These are phyloP conservation scores for Leptatherina wallacei DNA, from an alignment of 2,797 vertebrate genomes.

Conservation along the genomic window DNA sequence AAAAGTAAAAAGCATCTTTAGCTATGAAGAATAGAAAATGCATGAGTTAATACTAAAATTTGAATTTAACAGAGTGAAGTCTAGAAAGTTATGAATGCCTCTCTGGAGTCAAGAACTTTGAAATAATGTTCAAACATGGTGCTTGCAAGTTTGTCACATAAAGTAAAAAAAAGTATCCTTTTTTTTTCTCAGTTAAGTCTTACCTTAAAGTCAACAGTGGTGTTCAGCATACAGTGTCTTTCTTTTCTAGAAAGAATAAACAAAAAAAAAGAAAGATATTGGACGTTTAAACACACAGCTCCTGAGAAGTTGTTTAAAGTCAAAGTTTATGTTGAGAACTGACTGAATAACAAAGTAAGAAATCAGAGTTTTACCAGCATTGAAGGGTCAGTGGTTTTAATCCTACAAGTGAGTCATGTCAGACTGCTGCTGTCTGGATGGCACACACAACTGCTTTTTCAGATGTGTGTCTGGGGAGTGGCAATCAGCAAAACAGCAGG, in stretches of 20 bases:
- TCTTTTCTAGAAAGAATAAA: constrained; percentile 7
- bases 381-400: constrained; percentile 32
- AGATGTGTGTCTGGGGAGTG: constrained; percentile 26
- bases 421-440: constrained; percentile 18
- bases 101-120: background rate
- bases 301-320: background rate
- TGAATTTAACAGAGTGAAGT: background rate
- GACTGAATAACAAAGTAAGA: background rate
- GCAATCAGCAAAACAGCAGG: constrained; percentile 21
- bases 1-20: background rate
- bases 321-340: background rate
- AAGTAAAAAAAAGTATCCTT: background rate
- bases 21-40: background rate
- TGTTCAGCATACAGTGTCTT: constrained; percentile 25
- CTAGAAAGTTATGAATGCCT: background rate
- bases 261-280: background rate
- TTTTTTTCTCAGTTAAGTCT: background rate
- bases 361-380: constrained; percentile 51
- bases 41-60: background rate
- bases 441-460: constrained; percentile 10
- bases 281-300: background rate
- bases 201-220: constrained; percentile 50
- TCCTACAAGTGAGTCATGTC: constrained; percentile 42
- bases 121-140: background rate
- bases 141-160: background rate